Base-by-base conservation (phyloP, 2,797 vertebrate genomes). In the Sylvia borin region DNA sequence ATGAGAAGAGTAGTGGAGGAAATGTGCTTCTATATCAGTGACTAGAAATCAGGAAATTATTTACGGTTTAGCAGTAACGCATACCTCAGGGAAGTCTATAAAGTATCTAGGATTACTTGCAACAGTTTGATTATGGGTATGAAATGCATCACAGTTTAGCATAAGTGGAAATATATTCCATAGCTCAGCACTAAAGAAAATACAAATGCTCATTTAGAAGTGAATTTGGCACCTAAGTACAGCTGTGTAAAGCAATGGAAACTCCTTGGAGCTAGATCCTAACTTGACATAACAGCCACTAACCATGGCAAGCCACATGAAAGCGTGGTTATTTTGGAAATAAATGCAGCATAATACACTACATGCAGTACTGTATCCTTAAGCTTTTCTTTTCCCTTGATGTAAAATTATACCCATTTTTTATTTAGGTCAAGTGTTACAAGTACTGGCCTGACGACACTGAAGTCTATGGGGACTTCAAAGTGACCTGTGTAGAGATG, bases 381-480 rank as follows among this genome's bases (percentile, higher is more conserved):
- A 53, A 88, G 38, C 38, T 79, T 96, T 94, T 54, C 15, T 85
- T 72, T 85, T 65, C 22, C 17, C 34, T 68, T 57, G 43, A 19
- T 77, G 47, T 67, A 40, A 95, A 82, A 66, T 32, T 1, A 3
- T 88, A 68, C 67, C 61, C 31, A 17, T 83, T 95, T 95, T 93
- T 42, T 91, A 38, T 97, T 95, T 97, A 99, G 99, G 99, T 99
- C 34, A 99, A 99, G 89, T 99, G 99, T 95, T 99, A 99, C 94
- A 99, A 99, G 93, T 99, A 99, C 93, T 99, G 99, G 99, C 99
- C 99, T 38, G 99, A 99, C 16, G 99, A 99, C 94, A 99, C 99
- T 14, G 99, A 99, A 96, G 98, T 99, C 94, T 99, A 99, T 55
- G 99, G 99, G 42, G 99, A 99, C 97, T 99, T 99, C 97, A 99